phyloP scores from a whole-genome alignment of 2,797 vertebrate genomes.

The Paguma larvata region DNA sequence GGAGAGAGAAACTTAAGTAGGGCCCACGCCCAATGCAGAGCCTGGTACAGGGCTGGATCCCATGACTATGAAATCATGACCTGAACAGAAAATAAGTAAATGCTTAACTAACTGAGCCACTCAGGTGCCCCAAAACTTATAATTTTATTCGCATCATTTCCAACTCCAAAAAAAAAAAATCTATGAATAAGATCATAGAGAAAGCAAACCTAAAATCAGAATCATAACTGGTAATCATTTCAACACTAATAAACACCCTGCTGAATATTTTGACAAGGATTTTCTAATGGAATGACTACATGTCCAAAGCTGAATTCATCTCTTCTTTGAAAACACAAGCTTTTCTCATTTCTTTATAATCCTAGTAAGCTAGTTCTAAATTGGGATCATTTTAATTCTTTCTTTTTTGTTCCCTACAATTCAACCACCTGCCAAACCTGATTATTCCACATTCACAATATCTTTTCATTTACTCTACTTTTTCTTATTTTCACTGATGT shows the following conservation, averaged over 20 bases:
- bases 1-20: no score
- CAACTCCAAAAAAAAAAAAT: not conserved
- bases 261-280: conserved; percentile 1
- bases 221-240: conserved; percentile 37
- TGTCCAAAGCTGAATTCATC: not conserved
- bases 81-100: no score
- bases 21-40: no score
- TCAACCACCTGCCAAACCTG: not conserved
- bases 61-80: no score
- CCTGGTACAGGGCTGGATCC: no score
- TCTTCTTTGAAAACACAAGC: not conserved
- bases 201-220: conserved; percentile 47
- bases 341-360: conserved; percentile 27
- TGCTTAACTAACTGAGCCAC: no score
- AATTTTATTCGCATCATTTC: not conserved
- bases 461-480: not conserved
- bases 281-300: not conserved
- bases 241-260: not conserved
- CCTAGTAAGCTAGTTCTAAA: conserved; percentile 32
- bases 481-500: not conserved
- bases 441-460: not conserved
- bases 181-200: not conserved
- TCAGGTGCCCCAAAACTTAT: not conserved
- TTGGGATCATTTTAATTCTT: conserved; percentile 5
- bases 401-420: not conserved